phyloP scores from a whole-genome alignment of 2,888 invertebrate species.

The Panopea generosa region DNA sequence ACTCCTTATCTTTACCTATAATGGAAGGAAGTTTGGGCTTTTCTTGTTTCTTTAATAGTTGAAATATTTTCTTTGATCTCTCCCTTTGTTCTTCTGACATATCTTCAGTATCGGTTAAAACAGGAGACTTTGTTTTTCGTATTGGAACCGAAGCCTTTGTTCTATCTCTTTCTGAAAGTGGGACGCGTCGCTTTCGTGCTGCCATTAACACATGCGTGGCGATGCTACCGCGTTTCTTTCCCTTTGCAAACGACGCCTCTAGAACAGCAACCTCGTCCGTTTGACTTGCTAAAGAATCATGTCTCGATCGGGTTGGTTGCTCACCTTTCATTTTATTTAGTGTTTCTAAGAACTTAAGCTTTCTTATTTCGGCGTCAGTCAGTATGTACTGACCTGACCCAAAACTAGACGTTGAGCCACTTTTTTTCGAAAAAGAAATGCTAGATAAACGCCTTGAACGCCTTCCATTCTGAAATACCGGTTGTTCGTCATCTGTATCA shows the following conservation, averaged over 20 bases:
- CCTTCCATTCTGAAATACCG: neutral
- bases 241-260: constrained; percentile 42
- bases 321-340: constrained; percentile 37
- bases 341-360: constrained; percentile 48
- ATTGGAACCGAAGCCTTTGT: constrained; percentile 10
- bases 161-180: neutral
- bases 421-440: neutral
- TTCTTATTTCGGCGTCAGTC: constrained; percentile 47
- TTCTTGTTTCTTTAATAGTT: constrained; percentile 41
- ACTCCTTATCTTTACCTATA: constrained; percentile 15
- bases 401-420: constrained; percentile 24
- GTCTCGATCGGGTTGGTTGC: neutral
- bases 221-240: constrained; percentile 48
- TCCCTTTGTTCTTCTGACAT: constrained; percentile 41
- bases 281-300: constrained; percentile 13
- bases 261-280: constrained; percentile 47
- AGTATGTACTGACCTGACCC: constrained; percentile 18
- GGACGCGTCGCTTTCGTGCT: constrained; percentile 9
- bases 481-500: constrained; percentile 18
- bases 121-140: neutral
- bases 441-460: constrained; percentile 9
- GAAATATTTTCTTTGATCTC: constrained; percentile 33
- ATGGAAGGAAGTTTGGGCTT: constrained; percentile 14
- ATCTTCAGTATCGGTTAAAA: constrained; percentile 21
- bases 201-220: constrained; percentile 53